Evolutionary conservation across 2,888 invertebrate species (phyloP).

Genomic region (Mantis religiosa): DNA sequence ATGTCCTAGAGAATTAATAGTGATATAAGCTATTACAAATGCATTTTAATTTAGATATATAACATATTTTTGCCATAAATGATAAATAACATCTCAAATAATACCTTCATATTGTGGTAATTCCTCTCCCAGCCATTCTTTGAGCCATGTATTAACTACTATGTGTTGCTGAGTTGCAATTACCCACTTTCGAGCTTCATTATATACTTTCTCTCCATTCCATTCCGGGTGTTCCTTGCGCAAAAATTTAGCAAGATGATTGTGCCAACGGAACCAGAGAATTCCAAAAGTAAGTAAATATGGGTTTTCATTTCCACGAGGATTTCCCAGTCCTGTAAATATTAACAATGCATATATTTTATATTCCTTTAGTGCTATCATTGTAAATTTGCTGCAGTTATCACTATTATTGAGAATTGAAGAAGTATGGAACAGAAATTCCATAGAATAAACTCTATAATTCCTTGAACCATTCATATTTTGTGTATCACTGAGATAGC

Average conservation of each 20-base stretch:
- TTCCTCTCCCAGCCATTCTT: slow-evolving; percentile 43
- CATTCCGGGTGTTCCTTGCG: slow-evolving; percentile 40
- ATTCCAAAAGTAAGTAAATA: slow-evolving; percentile 51
- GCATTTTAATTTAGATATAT: too few species aligned
- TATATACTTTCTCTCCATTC: slow-evolving; percentile 50
- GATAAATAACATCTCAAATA: background rate
- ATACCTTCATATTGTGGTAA: slow-evolving; percentile 39
- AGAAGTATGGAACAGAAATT: too few species aligned
- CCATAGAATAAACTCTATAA: too few species aligned
- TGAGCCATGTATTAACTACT: slow-evolving; percentile 50
- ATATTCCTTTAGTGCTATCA: background rate
- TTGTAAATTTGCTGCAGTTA: background rate
- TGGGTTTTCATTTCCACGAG: slow-evolving; percentile 53
- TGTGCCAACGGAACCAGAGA: slow-evolving; percentile 56
- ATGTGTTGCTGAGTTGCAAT: slow-evolving; percentile 53
- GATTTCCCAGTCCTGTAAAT: slow-evolving; percentile 49
- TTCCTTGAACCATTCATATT: too few species aligned
- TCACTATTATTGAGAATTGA: too few species aligned
- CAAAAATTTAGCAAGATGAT: slow-evolving; percentile 46
- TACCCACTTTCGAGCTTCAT: slow-evolving; percentile 55
- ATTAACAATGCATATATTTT: background rate
- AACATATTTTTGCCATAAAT: background rate
- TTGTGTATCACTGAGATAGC: too few species aligned
- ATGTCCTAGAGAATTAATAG: too few species aligned
- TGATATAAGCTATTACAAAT: too few species aligned